Evolutionary conservation across 1,140 invertebrate species (phyloP).

Genomic region (Lysiphlebus fabarum): DNA sequence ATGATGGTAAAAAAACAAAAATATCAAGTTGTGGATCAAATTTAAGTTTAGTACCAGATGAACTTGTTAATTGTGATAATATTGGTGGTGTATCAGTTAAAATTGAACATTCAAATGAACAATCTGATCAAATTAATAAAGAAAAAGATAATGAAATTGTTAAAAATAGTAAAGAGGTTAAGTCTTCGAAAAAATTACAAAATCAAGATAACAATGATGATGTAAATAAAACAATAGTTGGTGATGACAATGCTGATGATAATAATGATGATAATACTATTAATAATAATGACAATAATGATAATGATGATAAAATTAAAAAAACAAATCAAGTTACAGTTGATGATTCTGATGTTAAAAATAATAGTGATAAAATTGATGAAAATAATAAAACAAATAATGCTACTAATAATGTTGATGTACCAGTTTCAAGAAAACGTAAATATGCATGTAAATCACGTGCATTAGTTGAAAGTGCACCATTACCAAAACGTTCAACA

Average conservation of each 20-base stretch:
- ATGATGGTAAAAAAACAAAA: constrained; percentile 50
- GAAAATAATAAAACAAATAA: not conserved
- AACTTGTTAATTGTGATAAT: constrained; percentile 46
- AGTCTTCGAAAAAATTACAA: constrained; percentile 19
- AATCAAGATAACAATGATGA: not conserved
- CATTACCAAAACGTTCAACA: constrained; percentile 52
- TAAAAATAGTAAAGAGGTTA: constrained; percentile 23
- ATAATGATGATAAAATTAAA: not conserved
- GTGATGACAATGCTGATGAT: constrained; percentile 10
- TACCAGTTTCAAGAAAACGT: constrained; percentile 40
- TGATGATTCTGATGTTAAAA: constrained; percentile 22
- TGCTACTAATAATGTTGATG: constrained; percentile 4
- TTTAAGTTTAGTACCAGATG: constrained; percentile 46
- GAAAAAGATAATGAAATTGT: constrained; percentile 41
- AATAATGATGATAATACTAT: constrained; percentile 18
- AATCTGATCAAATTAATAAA: constrained; percentile 33
- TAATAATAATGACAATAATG: not conserved
- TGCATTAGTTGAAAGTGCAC: constrained; percentile 41
- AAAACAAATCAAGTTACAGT: not conserved
- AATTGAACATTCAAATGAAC: constrained; percentile 47
- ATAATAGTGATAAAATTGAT: too few relatives aligned
- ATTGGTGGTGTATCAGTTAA: constrained; percentile 52
- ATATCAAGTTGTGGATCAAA: constrained; percentile 51
- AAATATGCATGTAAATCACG: constrained; percentile 36
- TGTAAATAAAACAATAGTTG: constrained; percentile 10